phyloP scores from a whole-genome alignment of 2,113 vertebrate genomes.

The Cercopithecus mona region DNA sequence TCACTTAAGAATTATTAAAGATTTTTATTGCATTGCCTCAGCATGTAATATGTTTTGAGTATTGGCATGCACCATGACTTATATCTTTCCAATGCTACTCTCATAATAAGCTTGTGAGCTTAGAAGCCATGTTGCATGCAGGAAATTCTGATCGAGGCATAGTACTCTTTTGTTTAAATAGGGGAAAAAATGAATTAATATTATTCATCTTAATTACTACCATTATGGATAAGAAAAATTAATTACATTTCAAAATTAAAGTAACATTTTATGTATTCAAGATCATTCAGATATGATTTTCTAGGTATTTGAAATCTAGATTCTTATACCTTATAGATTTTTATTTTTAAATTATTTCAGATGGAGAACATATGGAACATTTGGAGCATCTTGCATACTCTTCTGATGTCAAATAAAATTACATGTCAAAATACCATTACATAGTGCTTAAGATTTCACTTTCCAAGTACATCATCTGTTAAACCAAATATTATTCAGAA shows the following conservation, averaged over 20 bases:
- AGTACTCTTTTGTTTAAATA: conserved; percentile 9
- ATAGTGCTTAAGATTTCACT: not conserved
- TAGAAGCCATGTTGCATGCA: not conserved
- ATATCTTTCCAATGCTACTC: not conserved
- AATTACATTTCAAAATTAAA: conserved; percentile 34
- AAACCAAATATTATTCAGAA: not conserved
- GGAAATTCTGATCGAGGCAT: not conserved
- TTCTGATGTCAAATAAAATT: not conserved
- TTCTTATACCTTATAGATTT: not conserved
- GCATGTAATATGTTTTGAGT: not conserved
- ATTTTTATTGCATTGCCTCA: not conserved
- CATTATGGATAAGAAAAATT: conserved; percentile 1
- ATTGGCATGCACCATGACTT: not conserved
- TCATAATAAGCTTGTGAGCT: not conserved
- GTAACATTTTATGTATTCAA: not conserved
- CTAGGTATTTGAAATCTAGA: not conserved
- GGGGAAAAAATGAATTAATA: not conserved
- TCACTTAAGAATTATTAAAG: not conserved
- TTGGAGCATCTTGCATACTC: not conserved
- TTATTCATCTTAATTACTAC: conserved; percentile 17
- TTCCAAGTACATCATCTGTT: not conserved
- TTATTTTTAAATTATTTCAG: not conserved
- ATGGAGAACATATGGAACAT: not conserved
- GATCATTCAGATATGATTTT: not conserved
- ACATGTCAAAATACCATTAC: not conserved